Conservation (phyloP, 1,140 invertebrate species). For the Hestina assimilis region DNA sequence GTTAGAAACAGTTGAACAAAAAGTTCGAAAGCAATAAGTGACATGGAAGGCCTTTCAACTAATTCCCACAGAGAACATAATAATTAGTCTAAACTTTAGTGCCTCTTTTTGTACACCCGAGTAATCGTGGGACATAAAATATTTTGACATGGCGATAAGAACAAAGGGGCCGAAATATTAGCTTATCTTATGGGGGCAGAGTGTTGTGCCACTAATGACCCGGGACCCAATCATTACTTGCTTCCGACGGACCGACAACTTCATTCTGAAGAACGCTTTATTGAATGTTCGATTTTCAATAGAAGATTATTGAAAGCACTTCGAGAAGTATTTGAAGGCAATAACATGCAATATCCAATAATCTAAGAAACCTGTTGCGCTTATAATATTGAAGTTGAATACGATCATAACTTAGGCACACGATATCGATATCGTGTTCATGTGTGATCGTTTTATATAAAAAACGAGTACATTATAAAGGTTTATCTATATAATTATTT, state of each 20-base stretch:
- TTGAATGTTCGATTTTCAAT: constrained; percentile 20
- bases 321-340: constrained; percentile 4
- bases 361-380: neutral
- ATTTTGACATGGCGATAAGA: constrained; percentile 64
- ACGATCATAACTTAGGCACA: neutral
- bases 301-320: constrained; percentile 6
- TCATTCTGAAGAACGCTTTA: constrained; percentile 34
- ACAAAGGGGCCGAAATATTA: constrained; percentile 51
- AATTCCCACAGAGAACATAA: constrained; percentile 40
- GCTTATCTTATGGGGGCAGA: constrained; percentile 58
- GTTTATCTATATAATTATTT: too few relatives aligned
- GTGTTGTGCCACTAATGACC: constrained; percentile 58
- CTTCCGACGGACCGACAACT: constrained; percentile 47
- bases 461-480: too few relatives aligned
- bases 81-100: constrained; percentile 44
- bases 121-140: constrained; percentile 58
- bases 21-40: constrained; percentile 16
- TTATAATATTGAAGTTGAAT: constrained; percentile 4
- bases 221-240: constrained; percentile 40
- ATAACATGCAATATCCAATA: constrained; percentile 5
- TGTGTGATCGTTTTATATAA: too few relatives aligned
- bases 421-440: too few relatives aligned
- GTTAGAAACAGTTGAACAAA: constrained; percentile 12
- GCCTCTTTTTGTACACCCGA: constrained; percentile 30
- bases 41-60: constrained; percentile 1